A percentile compares a stretch with the other conserved stretches of the same genome.
Evolutionary conservation across 1,140 invertebrate genomes (phyloP).

Genomic region (Brachionus asplanchnoidis): DNA sequence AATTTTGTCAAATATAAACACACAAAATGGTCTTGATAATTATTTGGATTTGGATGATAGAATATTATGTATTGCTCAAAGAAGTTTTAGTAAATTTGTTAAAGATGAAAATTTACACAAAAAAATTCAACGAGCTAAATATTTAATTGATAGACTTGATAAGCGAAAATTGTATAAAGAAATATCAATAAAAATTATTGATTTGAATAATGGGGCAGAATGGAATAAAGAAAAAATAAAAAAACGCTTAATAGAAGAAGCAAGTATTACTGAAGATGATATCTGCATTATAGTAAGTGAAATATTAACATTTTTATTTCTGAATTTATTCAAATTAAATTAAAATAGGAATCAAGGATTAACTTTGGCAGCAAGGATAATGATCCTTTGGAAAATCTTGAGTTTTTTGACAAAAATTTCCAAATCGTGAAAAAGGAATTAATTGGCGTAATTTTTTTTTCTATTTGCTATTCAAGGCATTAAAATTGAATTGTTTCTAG

Average conservation of each 20-base stretch:
- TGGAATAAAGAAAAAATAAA: too few relatives aligned
- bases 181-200: neutral
- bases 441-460: neutral
- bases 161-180: neutral
- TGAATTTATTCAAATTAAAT: neutral
- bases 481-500: neutral
- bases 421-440: neutral
- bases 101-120: neutral
- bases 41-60: constrained; percentile 22
- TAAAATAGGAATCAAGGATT: neutral
- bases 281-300: neutral
- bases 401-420: neutral
- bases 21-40: neutral
- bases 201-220: neutral
- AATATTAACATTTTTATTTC: neutral
- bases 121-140: neutral
- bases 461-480: neutral
- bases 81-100: neutral
- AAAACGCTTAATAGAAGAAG: neutral
- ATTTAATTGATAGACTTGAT: neutral
- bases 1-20: neutral
- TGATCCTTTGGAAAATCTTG: neutral
- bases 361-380: neutral
- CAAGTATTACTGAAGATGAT: neutral
- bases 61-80: neutral